Evolutionary conservation across 2,888 invertebrate species (phyloP).

Genomic region (Hipparchia sbordonii): DNA sequence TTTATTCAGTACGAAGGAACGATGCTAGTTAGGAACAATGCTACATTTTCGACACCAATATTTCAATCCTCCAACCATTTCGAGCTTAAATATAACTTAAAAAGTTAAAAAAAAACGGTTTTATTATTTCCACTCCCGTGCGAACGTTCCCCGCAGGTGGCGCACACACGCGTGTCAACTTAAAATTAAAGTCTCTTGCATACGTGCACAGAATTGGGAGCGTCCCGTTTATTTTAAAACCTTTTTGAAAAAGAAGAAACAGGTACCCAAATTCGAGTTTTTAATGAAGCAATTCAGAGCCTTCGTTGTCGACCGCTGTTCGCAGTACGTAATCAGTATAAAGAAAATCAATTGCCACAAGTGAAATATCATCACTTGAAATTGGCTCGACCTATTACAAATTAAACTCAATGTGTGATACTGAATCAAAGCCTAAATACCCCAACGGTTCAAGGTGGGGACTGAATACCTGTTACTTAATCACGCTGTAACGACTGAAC

Average conservation of each 20-base stretch:
- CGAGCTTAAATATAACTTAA: neutral
- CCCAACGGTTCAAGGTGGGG: too few relatives aligned
- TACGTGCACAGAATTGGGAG: slow-evolving; percentile 18
- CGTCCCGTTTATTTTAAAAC: slow-evolving; percentile 3
- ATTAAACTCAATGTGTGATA: too few relatives aligned
- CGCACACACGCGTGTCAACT: slow-evolving; percentile 21
- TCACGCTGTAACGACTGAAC: too few relatives aligned
- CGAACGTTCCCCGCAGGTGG: slow-evolving; percentile 14
- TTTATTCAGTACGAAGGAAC: too few relatives aligned
- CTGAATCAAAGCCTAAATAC: too few relatives aligned
- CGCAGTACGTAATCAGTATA: too few relatives aligned
- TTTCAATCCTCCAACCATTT: slow-evolving; percentile 7
- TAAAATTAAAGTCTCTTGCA: slow-evolving; percentile 30
- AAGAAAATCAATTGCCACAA: too few relatives aligned
- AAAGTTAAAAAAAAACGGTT: neutral
- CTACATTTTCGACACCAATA: neutral
- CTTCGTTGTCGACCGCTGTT: too few relatives aligned
- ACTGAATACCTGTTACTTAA: too few relatives aligned
- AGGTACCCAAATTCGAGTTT: neutral
- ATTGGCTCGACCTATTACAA: too few relatives aligned
- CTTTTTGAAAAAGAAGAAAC: neutral
- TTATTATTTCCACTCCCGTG: slow-evolving; percentile 5
- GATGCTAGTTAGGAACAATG: too few relatives aligned
- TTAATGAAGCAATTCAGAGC: neutral
- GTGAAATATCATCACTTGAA: too few relatives aligned